Evolutionary conservation across 2,113 vertebrate genomes (phyloP), one percentile per base, ranked within the genome.

Genomic region (Micronisus gabar): DNA sequence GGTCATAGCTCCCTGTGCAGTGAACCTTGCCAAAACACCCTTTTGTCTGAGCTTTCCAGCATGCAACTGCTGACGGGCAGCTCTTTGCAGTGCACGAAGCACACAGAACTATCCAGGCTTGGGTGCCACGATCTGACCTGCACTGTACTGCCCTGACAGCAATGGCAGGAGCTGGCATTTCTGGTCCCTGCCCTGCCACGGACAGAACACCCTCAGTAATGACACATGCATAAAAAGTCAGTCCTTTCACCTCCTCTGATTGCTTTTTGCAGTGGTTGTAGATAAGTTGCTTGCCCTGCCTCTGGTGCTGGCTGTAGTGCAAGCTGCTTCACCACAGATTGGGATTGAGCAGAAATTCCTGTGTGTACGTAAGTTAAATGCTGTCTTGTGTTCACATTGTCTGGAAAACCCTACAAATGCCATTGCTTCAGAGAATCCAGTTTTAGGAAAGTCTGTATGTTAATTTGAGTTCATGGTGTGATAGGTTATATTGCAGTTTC

Each of bases 311-410:
- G 96, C 95, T 30, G 80, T 90, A 41, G 83, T 18, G 43, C 72
- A 62, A 52, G 78, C 79, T 32, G 89, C 98, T 76, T 88, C 81
- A 16, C 93, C 97, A 2, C 97, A 80, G 41, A 83, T 6, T 29
- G 96, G 97, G 48, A 95, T 82, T 45, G 97, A 97, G 81, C 97
- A 98, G 87, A 98, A 98, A 97, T 89, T 98, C 71, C 97, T 98
- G 43, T 97, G 95, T 34, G 80, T 97, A 40, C 98, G 97, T 98
- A 96, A 98, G 98, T 67, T 61, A 20, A 66, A 65, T 15, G 32
- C 20, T 81, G 34, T 52, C 43, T 71, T 13, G 22, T 52, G 34
- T 68, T 52, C 40, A 4, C 14, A 1, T 21, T 26, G 29, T 58
- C 56, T 52, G 58, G 68, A 56, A 89, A 80, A 71, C 47, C 29